Base-by-base conservation (phyloP, 1,140 invertebrate species). In the Tyrophagus putrescentiae region DNA sequence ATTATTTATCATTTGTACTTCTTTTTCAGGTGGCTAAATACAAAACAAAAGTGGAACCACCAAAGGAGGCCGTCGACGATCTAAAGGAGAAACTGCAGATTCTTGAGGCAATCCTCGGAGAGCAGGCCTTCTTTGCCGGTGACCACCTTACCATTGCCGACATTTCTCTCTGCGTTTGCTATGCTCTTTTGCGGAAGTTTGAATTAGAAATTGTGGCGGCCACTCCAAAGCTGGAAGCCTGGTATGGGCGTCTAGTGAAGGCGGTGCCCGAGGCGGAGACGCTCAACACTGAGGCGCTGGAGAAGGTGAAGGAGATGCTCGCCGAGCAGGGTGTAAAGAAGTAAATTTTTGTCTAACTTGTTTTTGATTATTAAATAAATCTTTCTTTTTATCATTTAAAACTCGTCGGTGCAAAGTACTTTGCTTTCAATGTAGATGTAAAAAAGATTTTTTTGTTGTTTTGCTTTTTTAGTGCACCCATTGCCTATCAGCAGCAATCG, bases 121-220 rank as follows among this genome's bases (percentile, higher is more conserved):
- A 68, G 0, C 21, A 54, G n/a, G 64, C 64, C n/a, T 76, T 71
- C 68, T 68, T 70, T n/a, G 71, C 70, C 11, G 73, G 71, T 18
- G 64, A 70, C 16, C 59, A 63, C 11, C 69, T 86, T n/a, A 87
- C 84, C 23, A 69, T 87, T 9, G 85, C 85, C 6, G 85, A 72
- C 61, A 60, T 72, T 27, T 67, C 69, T 6, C 36, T 72, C 16
- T 64, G 68, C n/a, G 65, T 67, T 33, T 58, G 65, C 23, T 48
- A 70, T 23, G 18, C 62, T 13, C 54, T 58, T 27, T 13, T 29
- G 11, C 45, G 60, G 29, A 21, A 48, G 7, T 29, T 29, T 18
- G 45, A 48, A 48, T n/a, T n/a, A n/a, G n/a, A n/a, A n/a, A n/a
- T n/a, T n/a, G n/a, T n/a, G n/a, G 13, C 6, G 7, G 23, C 23